phyloP scores from a whole-genome alignment of 2,113 vertebrate species.

The Trogon surrucura region DNA sequence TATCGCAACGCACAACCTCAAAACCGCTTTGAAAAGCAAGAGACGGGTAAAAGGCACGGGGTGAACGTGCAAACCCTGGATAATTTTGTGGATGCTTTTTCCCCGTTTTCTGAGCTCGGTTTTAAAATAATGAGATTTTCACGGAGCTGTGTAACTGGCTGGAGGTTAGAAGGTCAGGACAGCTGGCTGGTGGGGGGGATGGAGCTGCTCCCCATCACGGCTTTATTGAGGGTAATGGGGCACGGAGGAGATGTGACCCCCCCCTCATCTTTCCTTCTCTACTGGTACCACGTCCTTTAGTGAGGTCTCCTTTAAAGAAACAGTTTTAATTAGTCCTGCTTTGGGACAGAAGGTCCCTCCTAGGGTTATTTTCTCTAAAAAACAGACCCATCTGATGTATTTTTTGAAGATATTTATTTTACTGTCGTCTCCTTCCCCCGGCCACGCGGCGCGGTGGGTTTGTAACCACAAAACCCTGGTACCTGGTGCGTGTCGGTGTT shows the following conservation, averaged over 20 bases:
- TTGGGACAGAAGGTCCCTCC: not conserved
- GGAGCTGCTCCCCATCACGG: not conserved
- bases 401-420: not conserved
- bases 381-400: not conserved
- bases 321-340: not conserved
- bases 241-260: fast-evolving
- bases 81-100: not conserved
- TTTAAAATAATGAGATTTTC: not conserved
- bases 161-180: not conserved
- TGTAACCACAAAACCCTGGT: not conserved
- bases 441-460: fast-evolving
- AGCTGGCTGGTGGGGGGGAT: too few relatives aligned
- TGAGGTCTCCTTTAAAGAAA: not conserved
- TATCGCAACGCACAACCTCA: too few relatives aligned
- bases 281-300: fast-evolving
- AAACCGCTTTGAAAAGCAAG: not conserved
- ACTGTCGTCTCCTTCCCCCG: not conserved
- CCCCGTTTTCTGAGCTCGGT: not conserved
- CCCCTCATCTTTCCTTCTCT: not conserved
- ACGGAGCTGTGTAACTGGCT: not conserved
- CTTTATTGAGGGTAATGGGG: not conserved
- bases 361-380: not conserved
- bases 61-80: not conserved
- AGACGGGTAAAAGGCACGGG: fast-evolving
- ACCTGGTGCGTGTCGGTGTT: not conserved